A percentile compares a stretch with the other conserved stretches of the same genome.
These are phyloP conservation scores for Geodia barretti DNA, from an alignment of 37 sponge, comb jelly and placozoan species.

Conservation along the genomic window DNA sequence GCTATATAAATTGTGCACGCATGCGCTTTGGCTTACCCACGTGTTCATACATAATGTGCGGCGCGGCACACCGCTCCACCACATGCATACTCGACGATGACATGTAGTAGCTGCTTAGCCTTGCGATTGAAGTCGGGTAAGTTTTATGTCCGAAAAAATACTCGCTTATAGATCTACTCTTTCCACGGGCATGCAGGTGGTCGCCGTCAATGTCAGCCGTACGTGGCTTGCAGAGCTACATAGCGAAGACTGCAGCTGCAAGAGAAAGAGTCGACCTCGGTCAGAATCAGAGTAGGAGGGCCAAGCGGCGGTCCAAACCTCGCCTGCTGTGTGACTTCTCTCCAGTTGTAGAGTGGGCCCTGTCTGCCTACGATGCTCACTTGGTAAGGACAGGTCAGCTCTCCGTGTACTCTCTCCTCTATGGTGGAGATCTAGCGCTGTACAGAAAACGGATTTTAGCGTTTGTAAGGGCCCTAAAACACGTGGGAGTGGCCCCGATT, in stretches of 20 bases:
- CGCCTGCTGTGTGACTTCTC: constrained; percentile 42
- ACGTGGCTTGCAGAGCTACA: constrained; percentile 24
- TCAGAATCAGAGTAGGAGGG: background rate
- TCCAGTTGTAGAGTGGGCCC: constrained; percentile 40
- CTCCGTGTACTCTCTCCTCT: constrained; percentile 45
- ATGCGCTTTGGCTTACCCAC: no score
- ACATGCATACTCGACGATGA: no score
- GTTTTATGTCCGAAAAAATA: no score
- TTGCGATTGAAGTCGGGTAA: no score
- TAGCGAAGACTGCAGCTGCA: constrained; percentile 16
- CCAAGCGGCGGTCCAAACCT: constrained; percentile 12
- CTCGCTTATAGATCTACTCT: no score
- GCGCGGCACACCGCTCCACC: no score
- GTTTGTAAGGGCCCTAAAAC: constrained; percentile 45
- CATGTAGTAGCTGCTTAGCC: no score
- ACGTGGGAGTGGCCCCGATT: constrained; percentile 33
- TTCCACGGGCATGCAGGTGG: no score
- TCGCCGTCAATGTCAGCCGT: constrained; percentile 14
- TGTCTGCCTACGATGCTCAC: constrained; percentile 15
- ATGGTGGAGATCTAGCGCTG: constrained; percentile 33
- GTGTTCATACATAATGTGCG: no score
- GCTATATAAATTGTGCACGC: no score
- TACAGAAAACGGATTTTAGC: constrained; percentile 25
- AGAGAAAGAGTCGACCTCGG: constrained; percentile 19
- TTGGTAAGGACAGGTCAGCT: constrained; percentile 17